Base-by-base conservation (phyloP, 2,888 invertebrate genomes). In the Megastigmus dorsalis region DNA sequence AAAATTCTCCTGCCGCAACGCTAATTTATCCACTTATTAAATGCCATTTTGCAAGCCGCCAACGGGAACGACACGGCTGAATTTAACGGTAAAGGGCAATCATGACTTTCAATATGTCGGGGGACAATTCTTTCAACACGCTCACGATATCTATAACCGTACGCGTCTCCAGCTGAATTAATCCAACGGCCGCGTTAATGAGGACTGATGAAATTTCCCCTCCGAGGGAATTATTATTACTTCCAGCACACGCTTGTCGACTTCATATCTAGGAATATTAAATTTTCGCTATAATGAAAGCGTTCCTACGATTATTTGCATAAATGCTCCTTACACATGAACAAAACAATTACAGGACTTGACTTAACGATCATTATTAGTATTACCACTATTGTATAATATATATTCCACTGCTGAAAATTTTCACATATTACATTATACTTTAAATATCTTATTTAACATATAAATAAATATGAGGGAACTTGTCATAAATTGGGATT, bases 201-300 rank as follows among this genome's bases (percentile, higher is more conserved):
- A 73, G 73, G 45, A 76, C 76, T 62, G 73, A 76, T 76, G 69
- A 72, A 69, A 65, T 68, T 65, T 36, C n/a, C 30, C 45, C 62
- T 18, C 43, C 45, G 9, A 13, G 26, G 26, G 57, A 71, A 67
- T 75, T 54, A 60, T 66, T 60, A 74, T 55, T 55, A 68, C 63
- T 63, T 30, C 45, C 41, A 26, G 1, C 36, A 7, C 57, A 18
- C 23, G 36, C 15, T 20, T 15, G 10, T 10, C 18, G 15, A 41
- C 36, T 55, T 5, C 30, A 28, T 10, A 26, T 7, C 57, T 41
- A 38, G 41, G 57, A 50, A 50, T 59, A 55, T 72, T 65, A 59
- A 48, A 52, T 62, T 73, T 66, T 33, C 9, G 10, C 30, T 65
- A 30, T 4, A 23, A 28, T 63, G 48, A 67, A 62, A 55, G 55